Percentiles rank a stretch among this genome's conserved stretches.
These are phyloP conservation scores for Oxyura jamaicensis DNA, from an alignment of 2,113 vertebrate species.

Conservation along the genomic window DNA sequence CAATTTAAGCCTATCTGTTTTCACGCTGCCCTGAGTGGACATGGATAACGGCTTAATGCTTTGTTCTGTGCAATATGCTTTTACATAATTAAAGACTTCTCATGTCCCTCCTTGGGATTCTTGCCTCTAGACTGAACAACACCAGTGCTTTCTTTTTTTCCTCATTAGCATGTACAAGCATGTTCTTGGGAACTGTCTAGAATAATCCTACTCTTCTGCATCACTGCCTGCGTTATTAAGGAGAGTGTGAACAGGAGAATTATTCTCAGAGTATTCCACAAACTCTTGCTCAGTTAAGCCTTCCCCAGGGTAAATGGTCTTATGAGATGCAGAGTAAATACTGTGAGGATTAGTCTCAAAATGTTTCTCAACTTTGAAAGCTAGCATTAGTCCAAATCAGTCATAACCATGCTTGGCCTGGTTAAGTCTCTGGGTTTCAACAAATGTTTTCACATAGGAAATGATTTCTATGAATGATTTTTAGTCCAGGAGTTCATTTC, in stretches of 20 bases:
- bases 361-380: background rate
- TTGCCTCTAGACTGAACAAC: background rate
- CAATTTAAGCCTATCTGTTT: fast-evolving
- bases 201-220: background rate
- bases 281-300: background rate
- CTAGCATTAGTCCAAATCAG: background rate
- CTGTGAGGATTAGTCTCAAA: background rate
- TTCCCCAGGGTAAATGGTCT: background rate
- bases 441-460: background rate
- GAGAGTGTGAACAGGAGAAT: background rate
- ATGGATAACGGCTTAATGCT: fast-evolving
- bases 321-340: background rate
- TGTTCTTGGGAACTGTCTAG: background rate
- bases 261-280: background rate
- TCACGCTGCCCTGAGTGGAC: background rate
- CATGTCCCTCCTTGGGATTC: background rate
- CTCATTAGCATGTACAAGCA: background rate
- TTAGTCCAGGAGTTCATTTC: background rate
- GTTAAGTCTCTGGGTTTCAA: background rate
- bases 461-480: background rate
- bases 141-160: background rate
- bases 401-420: background rate
- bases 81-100: background rate
- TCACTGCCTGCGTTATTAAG: background rate
- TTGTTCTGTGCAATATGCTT: background rate